A percentile compares a stretch with the other conserved stretches of the same genome.
phyloP scores from a whole-genome alignment of 2,888 invertebrate species.

The Sarcophaga rosellei region DNA sequence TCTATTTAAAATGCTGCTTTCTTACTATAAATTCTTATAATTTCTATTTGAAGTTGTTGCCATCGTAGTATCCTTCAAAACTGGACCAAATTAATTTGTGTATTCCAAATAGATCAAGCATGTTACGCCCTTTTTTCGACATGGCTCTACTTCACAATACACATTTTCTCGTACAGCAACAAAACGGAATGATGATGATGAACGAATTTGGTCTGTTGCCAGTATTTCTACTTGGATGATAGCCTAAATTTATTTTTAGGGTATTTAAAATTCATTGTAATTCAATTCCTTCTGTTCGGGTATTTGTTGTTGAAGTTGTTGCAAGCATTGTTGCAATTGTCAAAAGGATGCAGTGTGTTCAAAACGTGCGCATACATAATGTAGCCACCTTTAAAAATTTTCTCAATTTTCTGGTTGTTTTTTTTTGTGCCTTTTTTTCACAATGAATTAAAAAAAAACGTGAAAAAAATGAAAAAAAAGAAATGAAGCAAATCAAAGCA shows the following conservation, averaged over 20 bases:
- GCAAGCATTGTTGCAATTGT: constrained; percentile 7
- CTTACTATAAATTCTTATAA: too few relatives aligned
- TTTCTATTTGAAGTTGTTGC: too few relatives aligned
- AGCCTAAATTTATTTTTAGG: constrained; percentile 7
- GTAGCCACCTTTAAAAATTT: constrained; percentile 58
- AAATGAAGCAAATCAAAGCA: constrained; percentile 34
- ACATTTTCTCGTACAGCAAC: not conserved
- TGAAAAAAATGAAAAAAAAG: constrained; percentile 47
- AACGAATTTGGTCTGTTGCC: not conserved
- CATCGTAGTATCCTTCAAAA: too few relatives aligned
- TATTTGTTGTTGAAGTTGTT: constrained; percentile 10
- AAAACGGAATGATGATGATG: not conserved
- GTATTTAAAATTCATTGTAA: constrained; percentile 18
- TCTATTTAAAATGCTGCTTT: too few relatives aligned
- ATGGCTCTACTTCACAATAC: too few relatives aligned
- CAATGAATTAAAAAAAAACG: constrained; percentile 43
- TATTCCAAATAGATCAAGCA: too few relatives aligned
- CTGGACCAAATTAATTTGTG: too few relatives aligned
- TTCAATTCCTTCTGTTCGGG: constrained; percentile 5
- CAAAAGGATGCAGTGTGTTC: constrained; percentile 44
- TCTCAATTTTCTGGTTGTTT: not conserved
- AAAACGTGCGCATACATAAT: constrained; percentile 70
- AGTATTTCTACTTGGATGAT: not conserved
- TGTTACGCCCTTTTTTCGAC: too few relatives aligned
- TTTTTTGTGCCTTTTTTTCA: not conserved